Evolutionary conservation across 2,888 invertebrate species (phyloP), one percentile per base, ranked within the genome.

Genomic region (Petrolisthes cinctipes): DNA sequence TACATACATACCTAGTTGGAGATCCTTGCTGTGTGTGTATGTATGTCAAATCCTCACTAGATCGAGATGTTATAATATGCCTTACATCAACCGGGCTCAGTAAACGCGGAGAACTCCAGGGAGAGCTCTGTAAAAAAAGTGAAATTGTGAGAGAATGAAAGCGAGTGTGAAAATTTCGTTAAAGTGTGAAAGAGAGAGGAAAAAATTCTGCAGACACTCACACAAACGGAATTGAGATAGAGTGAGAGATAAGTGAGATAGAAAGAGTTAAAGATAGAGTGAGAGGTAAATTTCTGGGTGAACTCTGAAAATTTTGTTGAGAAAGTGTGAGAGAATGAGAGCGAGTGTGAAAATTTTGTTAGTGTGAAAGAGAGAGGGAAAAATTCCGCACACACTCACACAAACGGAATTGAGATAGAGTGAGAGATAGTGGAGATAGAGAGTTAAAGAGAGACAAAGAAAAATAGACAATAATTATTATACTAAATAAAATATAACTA

Each of bases 31-130:
- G 37, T 20, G 92, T 91, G 53, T 88, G 90, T 11, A 90, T 89
- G 51, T 85, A 89, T 5, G 92, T 92, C 68, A 93, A 91, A 89
- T 93, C 93, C 91, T 94, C 94, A 4, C 93, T 93, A 5, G 93
- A 93, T 61, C 93, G 92, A 91, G 93, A 93, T 5, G 92, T 92
- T 82, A 93, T 92, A 82, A 93, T 93, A 83, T 93, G 93, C 17
- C 93, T 92, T 54, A 93, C 92, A 91, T 93, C 93, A 14, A 93
- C 93, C 11, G 93, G 93, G 86, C 93, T 93, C 78, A 94, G 92
- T 68, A 93, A 93, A 57, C 93, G 92, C 4, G 94, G 94, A 2
- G 94, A 94, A 89, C 93, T 93, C 93, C 93, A 94, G 1, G 94
- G 94, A 17, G 93, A 93, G 89, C 93, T 93, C 93, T 93, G 91